Conservation (phyloP, 1,140 invertebrate genomes). For the Drosophila santomea region DNA sequence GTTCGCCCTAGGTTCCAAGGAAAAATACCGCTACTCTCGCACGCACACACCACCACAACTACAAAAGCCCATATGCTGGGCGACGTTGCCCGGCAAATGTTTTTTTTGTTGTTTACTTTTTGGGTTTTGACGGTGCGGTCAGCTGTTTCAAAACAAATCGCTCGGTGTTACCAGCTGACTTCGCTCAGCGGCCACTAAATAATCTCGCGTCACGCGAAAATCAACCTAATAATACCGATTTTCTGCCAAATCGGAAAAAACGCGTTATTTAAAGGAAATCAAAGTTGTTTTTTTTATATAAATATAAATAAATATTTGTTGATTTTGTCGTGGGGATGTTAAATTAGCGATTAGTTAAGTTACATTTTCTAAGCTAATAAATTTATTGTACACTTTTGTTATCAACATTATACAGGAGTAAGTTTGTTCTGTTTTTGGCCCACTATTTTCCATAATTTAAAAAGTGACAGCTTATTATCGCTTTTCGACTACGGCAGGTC, state of each 20-base stretch:
- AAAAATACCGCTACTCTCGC: conserved; percentile 16
- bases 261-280: background rate
- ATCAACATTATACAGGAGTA: too few relatives aligned
- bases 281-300: background rate
- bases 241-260: background rate
- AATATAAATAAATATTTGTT: background rate
- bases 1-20: conserved; percentile 19
- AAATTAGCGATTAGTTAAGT: too few relatives aligned
- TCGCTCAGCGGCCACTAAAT: background rate
- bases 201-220: background rate
- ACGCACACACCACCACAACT: background rate
- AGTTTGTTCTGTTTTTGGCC: too few relatives aligned
- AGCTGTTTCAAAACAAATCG: conserved; percentile 22
- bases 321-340: too few relatives aligned
- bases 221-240: background rate
- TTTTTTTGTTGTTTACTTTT: conserved; percentile 57
- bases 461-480: too few relatives aligned
- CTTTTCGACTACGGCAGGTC: too few relatives aligned
- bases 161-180: background rate
- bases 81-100: conserved; percentile 30
- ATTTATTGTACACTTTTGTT: too few relatives aligned
- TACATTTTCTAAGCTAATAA: too few relatives aligned
- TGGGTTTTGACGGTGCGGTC: conserved; percentile 6
- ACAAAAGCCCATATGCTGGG: conserved; percentile 9
- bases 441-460: too few relatives aligned